These are phyloP conservation scores for Perccottus glenii DNA, from an alignment of 2,113 vertebrate genomes.

Conservation along the genomic window DNA sequence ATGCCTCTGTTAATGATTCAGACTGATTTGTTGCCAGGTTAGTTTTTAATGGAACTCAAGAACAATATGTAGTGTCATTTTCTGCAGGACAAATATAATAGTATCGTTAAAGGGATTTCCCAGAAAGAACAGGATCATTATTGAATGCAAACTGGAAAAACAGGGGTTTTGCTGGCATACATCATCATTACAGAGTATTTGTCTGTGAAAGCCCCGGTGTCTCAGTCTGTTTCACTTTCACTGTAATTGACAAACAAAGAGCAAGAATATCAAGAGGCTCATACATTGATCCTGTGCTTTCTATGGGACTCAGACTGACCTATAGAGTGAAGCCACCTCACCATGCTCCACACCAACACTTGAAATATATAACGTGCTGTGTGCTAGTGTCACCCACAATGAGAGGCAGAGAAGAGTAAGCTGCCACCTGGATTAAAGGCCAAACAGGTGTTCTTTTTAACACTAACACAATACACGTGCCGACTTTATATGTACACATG, in stretches of 20 bases:
- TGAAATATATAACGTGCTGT: neutral
- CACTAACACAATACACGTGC: slow-evolving; percentile 46
- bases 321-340: slow-evolving; percentile 36
- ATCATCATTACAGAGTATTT: slow-evolving; percentile 30
- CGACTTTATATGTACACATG: slow-evolving; percentile 41
- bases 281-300: slow-evolving; percentile 68
- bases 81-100: slow-evolving; percentile 41
- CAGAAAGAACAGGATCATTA: slow-evolving; percentile 43
- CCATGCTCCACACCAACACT: neutral
- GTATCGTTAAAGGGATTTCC: slow-evolving; percentile 37
- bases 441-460: slow-evolving; percentile 66
- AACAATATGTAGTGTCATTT: slow-evolving; percentile 41
- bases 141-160: slow-evolving; percentile 37
- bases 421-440: slow-evolving; percentile 33
- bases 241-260: slow-evolving; percentile 47
- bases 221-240: slow-evolving; percentile 49
- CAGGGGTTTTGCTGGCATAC: slow-evolving; percentile 25
- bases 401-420: neutral
- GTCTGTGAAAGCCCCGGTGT: slow-evolving; percentile 4
- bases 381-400: slow-evolving; percentile 26
- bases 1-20: slow-evolving; percentile 25
- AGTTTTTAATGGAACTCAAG: slow-evolving; percentile 33
- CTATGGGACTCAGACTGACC: slow-evolving; percentile 55
- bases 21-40: slow-evolving; percentile 50
- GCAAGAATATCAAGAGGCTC: slow-evolving; percentile 51